Conservation (phyloP, 2,888 invertebrate species). For the Nipponacmea schrenckii region DNA sequence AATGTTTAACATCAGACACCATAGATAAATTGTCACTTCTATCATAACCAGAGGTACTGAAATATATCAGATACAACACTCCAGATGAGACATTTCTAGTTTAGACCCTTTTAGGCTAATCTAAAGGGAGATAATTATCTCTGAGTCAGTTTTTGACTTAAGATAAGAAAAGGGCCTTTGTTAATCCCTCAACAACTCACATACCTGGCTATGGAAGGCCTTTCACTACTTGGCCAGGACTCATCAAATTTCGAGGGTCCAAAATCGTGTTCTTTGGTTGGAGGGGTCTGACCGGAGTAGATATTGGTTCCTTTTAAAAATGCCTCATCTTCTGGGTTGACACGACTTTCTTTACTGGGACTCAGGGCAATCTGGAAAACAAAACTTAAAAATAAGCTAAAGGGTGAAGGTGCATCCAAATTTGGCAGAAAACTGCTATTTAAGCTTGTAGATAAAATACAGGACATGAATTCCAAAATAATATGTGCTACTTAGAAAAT, state of each 20-base stretch:
- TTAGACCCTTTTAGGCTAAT: slow-evolving; percentile 11
- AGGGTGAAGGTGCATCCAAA: too few species aligned
- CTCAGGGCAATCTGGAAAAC: slow-evolving; percentile 31
- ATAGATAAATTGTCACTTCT: slow-evolving; percentile 5
- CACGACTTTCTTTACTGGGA: slow-evolving; percentile 23
- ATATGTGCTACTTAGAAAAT: too few species aligned
- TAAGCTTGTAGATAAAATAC: too few species aligned
- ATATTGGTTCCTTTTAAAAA: slow-evolving; percentile 43
- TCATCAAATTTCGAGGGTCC: slow-evolving; percentile 51
- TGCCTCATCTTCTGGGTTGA: slow-evolving; percentile 38
- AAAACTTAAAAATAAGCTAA: background rate
- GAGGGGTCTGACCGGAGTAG: slow-evolving; percentile 27
- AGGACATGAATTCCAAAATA: too few species aligned
- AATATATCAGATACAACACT: too few species aligned
- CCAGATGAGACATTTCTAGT: background rate
- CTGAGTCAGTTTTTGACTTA: too few species aligned
- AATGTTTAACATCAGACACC: too few species aligned
- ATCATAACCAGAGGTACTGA: slow-evolving; percentile 26
- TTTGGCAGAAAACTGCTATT: too few species aligned
- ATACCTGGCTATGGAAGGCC: slow-evolving; percentile 52
- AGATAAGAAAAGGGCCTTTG: background rate
- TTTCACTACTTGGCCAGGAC: slow-evolving; percentile 59
- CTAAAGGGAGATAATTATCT: too few species aligned
- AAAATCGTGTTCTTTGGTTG: slow-evolving; percentile 20
- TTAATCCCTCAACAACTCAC: background rate